Evolutionary conservation across 1,140 invertebrate genomes (phyloP), one percentile per base, ranked within the genome.

Genomic region (Pentalonia nigronervosa): DNA sequence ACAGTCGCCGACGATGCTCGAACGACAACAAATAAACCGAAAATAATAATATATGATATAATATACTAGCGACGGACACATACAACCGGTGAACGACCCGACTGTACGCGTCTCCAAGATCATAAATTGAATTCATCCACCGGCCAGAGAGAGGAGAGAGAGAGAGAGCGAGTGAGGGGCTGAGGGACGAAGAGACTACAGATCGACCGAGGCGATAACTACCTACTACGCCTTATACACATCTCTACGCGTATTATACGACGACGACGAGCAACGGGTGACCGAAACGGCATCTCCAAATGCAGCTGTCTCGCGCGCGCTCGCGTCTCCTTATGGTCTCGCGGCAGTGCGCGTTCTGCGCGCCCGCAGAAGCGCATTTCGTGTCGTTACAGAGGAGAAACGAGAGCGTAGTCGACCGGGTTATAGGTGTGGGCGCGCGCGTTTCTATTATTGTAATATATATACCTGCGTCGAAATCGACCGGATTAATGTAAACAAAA

Each of bases 61-160:
- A 91, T 36, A 41, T 41, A 41, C 41, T 41, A 4, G 41, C 34
- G 60, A 34, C 17, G 17, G 17, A n/a, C 30, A 67, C 60, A 60
- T 23, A 60, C 23, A 60, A 60, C 7, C 84, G 81, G 84, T 60
- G 93, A 86, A 47, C 83, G 50, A 76, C 86, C 53, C 86, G 83
- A 21, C 56, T n/a, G 4, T 67, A 67, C 30, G 60, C 30, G 41
- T 60, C 45, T 36, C 30, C 84, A 87, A 48, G 60, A 81, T 76
- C 56, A 91, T 67, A 91, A 81, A 91, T 67, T 76, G 87, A 89
- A 89, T 89, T 89, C 48, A 89, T 53, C 87, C 87, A 89, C 48
- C 87, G n/a, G 23, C 25, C 30, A 60, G 56, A 45, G 47, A 36
- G 76, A 93, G 47, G 36, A 86, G 81, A 93, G 48, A 93, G 92